Evolutionary conservation across 2,113 vertebrate species (phyloP).

Genomic region (Xenopus borealis): DNA sequence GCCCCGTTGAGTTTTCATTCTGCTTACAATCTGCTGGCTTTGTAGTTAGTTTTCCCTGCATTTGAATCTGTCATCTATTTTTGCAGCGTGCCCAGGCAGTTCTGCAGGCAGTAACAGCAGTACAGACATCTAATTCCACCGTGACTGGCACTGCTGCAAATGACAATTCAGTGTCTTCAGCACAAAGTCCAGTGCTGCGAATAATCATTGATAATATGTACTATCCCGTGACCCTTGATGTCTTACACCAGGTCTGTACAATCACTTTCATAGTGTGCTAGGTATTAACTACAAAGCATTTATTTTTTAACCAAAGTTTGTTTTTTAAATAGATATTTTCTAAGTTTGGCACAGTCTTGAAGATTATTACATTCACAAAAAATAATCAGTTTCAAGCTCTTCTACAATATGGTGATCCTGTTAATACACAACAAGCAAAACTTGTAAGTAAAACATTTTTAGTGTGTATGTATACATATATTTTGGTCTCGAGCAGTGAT

Average conservation of each 20-base stretch:
- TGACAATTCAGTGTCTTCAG: slow-evolving; percentile 81
- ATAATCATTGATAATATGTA: slow-evolving; percentile 99
- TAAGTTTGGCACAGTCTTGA: slow-evolving; percentile 97
- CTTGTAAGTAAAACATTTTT: slow-evolving; percentile 69
- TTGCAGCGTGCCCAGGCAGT: slow-evolving; percentile 83
- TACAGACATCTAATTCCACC: slow-evolving; percentile 83
- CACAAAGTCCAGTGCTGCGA: slow-evolving; percentile 89
- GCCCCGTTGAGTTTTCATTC: too few relatives aligned
- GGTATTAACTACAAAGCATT: not conserved
- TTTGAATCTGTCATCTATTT: not conserved
- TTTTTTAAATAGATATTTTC: slow-evolving; percentile 84
- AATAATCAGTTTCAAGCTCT: slow-evolving; percentile 98
- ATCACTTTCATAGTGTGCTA: not conserved
- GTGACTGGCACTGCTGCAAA: slow-evolving; percentile 81
- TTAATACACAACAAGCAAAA: slow-evolving; percentile 93
- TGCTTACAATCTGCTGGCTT: too few relatives aligned
- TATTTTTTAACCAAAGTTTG: not conserved
- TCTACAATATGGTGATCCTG: slow-evolving; percentile 89
- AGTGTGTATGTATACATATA: too few relatives aligned
- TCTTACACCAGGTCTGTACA: slow-evolving; percentile 88
- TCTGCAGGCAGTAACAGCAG: slow-evolving; percentile 84
- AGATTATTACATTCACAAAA: slow-evolving; percentile 99
- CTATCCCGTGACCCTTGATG: slow-evolving; percentile 95
- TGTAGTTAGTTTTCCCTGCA: too few relatives aligned
- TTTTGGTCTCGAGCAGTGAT: too few relatives aligned